Evolutionary conservation across 2,113 vertebrate genomes (phyloP).

Genomic region (Poeciliopsis turrubarensis): DNA sequence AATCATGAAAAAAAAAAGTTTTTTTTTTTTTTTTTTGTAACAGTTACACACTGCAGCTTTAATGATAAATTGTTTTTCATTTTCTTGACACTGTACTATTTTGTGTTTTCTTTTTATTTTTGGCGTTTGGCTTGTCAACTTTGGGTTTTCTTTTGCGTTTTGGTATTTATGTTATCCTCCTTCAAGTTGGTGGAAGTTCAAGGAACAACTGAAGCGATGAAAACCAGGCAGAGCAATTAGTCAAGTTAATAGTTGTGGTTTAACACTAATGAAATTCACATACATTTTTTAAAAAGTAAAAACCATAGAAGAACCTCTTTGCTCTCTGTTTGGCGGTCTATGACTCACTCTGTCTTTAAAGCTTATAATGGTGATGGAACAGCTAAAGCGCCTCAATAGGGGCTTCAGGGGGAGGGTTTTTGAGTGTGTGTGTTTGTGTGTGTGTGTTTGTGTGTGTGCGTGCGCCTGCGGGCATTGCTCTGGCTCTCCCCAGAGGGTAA

Average conservation of each 20-base stretch:
- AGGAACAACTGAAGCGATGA: not conserved
- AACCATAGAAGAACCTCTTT: not conserved
- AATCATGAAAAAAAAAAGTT: no score
- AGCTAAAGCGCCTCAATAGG: slow-evolving; percentile 38
- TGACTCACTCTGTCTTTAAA: slow-evolving; percentile 17
- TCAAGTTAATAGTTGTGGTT: not conserved
- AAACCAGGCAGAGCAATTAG: slow-evolving; percentile 53
- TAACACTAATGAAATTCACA: not conserved
- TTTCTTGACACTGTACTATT: no score
- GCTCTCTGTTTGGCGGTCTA: slow-evolving; percentile 21
- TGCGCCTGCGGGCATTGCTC: slow-evolving; percentile 8
- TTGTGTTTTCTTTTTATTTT: no score
- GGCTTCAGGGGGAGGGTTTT: slow-evolving; percentile 9
- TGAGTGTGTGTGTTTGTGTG: slow-evolving; percentile 11
- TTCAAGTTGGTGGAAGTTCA: slow-evolving; percentile 3
- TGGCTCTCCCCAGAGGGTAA: slow-evolving; percentile 33
- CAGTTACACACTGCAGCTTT: no score
- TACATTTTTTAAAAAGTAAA: not conserved
- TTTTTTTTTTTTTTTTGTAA: no score
- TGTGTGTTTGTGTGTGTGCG: slow-evolving; percentile 15
- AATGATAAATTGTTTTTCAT: no score
- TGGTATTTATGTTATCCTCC: no score
- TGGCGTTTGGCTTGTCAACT: no score
- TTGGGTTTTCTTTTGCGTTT: no score
- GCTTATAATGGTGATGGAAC: slow-evolving; percentile 42